Percentiles rank a stretch among this genome's conserved stretches.
These are phyloP conservation scores for Hypomesus transpacificus DNA, from an alignment of 2,113 vertebrate genomes.

Conservation along the genomic window DNA sequence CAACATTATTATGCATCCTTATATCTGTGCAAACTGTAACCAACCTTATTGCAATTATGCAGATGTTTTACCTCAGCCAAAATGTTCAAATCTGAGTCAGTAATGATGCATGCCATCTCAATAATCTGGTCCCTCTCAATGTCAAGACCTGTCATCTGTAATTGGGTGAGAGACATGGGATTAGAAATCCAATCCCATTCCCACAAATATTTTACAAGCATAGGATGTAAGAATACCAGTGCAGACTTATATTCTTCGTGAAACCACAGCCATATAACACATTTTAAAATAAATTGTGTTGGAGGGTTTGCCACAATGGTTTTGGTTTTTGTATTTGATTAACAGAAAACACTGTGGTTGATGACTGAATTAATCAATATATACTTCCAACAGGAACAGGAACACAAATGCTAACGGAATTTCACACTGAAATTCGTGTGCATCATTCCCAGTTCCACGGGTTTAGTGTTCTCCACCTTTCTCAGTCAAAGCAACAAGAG, in stretches of 20 bases:
- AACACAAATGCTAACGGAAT: too few species aligned
- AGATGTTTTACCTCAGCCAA: constrained; percentile 79
- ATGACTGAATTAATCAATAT: too few species aligned
- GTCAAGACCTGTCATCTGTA: constrained; percentile 93
- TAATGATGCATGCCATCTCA: constrained; percentile 96
- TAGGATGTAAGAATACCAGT: background rate
- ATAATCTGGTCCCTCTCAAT: constrained; percentile 94
- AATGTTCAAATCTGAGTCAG: constrained; percentile 87
- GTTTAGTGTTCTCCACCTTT: too few species aligned
- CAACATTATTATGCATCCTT: background rate
- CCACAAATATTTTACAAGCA: background rate
- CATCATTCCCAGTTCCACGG: too few species aligned
- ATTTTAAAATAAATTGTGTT: too few species aligned
- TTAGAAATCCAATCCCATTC: background rate
- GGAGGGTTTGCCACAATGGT: too few species aligned
- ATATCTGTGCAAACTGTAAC: background rate
- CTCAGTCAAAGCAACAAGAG: too few species aligned
- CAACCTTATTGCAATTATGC: background rate
- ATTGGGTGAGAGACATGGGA: background rate
- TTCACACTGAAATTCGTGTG: too few species aligned
- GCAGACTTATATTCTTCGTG: background rate
- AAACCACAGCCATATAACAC: background rate
- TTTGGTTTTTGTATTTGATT: too few species aligned
- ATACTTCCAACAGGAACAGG: too few species aligned
- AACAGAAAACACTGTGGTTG: too few species aligned